Base-by-base conservation (phyloP, 2,113 vertebrate genomes). In the Microtus richardsoni region DNA sequence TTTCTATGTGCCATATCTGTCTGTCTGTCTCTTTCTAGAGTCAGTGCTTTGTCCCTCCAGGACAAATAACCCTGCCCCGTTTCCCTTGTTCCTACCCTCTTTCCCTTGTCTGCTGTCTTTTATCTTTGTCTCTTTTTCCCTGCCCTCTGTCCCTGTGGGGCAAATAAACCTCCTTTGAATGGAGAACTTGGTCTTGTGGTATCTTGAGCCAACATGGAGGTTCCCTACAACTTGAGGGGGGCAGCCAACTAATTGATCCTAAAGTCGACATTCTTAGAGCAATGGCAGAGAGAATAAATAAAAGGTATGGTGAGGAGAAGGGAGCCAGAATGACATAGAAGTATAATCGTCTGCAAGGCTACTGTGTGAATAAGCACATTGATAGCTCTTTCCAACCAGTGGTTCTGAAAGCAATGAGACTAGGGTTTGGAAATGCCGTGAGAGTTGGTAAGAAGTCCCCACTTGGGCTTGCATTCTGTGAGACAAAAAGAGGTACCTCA, bases 401-500 rank as follows among this genome's bases (percentile, higher is more conserved):
- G 60, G 33, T 66, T 82, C 66, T 91, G 58, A 85, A 8, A 71
- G 36, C 44, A 79, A 49, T 7, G 39, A 77, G 26, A 49, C 22
- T 24, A 66, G 33, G 1, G 0, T 71, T 41, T 66, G 79, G 14
- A 24, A 71, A n/a, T 5, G 1, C 16, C 24, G 36, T 30, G n/a
- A 71, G 84, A 78, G 44, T 64, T 3, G 17, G n/a, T 33, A 70
- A 7, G 71, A 74, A 21, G 36, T 36, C 44, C 26, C 10, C 21
- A 74, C 6, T 36, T 88, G 64, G 52, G 24, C 41, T 95, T 88
- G 36, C 10, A 54, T 28, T 12, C 5, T 28, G 4, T 14, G 44
- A 95, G 68, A 47, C 28, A 83, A 86, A 80, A 75, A 58, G 41
- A n/a, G 26, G 92, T 91, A 74, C 86, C 82, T 74, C 58, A 95